phyloP scores from a whole-genome alignment of 2,113 vertebrate species.

The Benitochromis conjunctus region DNA sequence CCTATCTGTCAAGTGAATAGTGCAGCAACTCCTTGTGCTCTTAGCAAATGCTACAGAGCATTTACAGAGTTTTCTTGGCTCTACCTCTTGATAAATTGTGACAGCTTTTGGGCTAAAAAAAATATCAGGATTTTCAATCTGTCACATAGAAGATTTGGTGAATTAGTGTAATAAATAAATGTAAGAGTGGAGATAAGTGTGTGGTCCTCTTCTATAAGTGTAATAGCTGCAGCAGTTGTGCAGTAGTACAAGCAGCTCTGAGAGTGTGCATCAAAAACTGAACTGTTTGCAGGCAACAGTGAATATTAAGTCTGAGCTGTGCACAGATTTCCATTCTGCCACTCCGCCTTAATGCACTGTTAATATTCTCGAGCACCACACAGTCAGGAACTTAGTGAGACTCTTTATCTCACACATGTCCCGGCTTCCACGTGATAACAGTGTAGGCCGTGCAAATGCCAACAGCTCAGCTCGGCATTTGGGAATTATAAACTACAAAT shows the following conservation, averaged over 20 bases:
- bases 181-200: background rate
- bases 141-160: background rate
- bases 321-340: background rate
- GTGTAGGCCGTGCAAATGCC: background rate
- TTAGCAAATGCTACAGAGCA: background rate
- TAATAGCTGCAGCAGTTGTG: background rate
- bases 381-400: background rate
- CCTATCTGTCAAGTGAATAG: too few species aligned
- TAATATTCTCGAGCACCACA: background rate
- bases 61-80: background rate
- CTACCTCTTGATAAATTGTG: background rate
- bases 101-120: background rate
- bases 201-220: background rate
- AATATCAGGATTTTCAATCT: background rate
- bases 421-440: background rate
- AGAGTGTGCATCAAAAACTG: background rate
- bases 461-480: background rate
- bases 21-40: background rate
- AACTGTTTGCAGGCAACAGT: background rate
- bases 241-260: background rate
- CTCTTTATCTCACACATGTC: background rate
- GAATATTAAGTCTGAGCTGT: background rate
- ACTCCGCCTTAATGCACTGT: background rate
- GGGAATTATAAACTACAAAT: background rate
- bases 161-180: background rate